Base-by-base conservation (phyloP, 2,797 vertebrate genomes). In the Peromyscus melanophrys region DNA sequence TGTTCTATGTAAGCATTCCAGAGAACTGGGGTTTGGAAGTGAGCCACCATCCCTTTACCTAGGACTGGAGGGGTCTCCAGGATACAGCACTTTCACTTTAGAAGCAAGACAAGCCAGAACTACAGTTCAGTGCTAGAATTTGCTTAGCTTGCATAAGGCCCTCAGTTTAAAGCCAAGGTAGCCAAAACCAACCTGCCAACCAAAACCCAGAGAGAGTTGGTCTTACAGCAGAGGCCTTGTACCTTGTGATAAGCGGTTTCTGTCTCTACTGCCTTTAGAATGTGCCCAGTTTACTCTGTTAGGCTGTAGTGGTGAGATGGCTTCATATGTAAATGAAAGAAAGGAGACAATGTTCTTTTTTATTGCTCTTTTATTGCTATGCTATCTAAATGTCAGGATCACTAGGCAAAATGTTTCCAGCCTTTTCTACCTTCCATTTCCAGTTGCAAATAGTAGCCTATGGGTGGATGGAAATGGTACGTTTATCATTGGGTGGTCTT, bases 301-400 rank as follows among this genome's bases (percentile, higher is more conserved):
- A 10, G 14, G 3, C 16, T 34, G n/a, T 25, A 27, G 21, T 5
- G 14, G 31, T 23, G 49, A 96, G 52, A 55, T 12, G 25, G 23
- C 14, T 85, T 86, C 43, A 17, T 5, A n/a, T 2, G 23, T 29
- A 89, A 65, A 14, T 31, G 11, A 93, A 92, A 49, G 31, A 89
- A 31, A 90, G 21, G 21, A 7, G 80, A 17, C 52, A 0, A 7
- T 5, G 0, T 83, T 92, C 16, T 96, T 97, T 97, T 94, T 55
- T 40, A 43, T 37, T 97, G 97, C 83, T 90, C 78, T 89, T 98
- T 98, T 96, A 98, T 97, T 97, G 78, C 76, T 77, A 25, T 80
- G 61, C 78, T 94, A 37, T 85, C 61, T 94, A 81, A 78, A 73
- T 43, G 73, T 96, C 73, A 92, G 69, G 85, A 49, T 91, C 95